Base-by-base conservation (phyloP, 2,113 vertebrate species). In the Aegithalos caudatus region DNA sequence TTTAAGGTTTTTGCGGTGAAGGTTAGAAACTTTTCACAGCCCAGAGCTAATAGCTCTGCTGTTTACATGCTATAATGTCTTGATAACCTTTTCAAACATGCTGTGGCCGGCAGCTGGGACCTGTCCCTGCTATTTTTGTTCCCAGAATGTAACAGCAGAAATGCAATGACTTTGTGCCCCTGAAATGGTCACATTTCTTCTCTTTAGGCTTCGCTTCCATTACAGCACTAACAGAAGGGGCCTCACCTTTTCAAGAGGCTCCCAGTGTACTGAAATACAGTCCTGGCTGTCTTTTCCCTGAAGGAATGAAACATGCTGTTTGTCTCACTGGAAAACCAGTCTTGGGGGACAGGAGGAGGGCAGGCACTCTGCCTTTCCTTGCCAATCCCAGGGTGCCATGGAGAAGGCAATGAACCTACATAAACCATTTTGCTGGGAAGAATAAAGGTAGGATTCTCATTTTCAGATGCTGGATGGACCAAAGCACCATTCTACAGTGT, bases 11-110 rank as follows among this genome's bases (percentile, higher is more conserved):
- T 97, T 22, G 66, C 78, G 44, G 97, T 97, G 98, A 98, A 98
- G 98, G 98, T 98, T 97, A 97, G 97, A 97, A 97, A 97, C 97
- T 97, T 98, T 97, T 97, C 97, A 97, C 95, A 95, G 96, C 97
- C 97, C 95, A 97, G 93, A 97, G 97, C 97, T 97, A 97, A 98
- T 98, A 97, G 96, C 97, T 97, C 94, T 92, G 95, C 95, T 98
- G 97, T 97, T 97, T 98, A 97, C 96, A 97, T 97, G 96, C 96
- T 97, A 97, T 97, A 97, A 97, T 97, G 97, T 97, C 96, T 97
- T 94, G 62, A 96, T 98, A 98, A 97, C 97, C 97, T 98, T 98
- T 97, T 97, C 97, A 97, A 97, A 97, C 90, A 94, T 86, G 65
- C 80, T 84, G 85, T 96, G 95, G 96, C 95, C 96, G 5, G 95